Percentiles rank a stretch among this genome's conserved stretches.
These are phyloP conservation scores for Tenthredo livida DNA, from an alignment of 2,888 invertebrate species.

Conservation along the genomic window DNA sequence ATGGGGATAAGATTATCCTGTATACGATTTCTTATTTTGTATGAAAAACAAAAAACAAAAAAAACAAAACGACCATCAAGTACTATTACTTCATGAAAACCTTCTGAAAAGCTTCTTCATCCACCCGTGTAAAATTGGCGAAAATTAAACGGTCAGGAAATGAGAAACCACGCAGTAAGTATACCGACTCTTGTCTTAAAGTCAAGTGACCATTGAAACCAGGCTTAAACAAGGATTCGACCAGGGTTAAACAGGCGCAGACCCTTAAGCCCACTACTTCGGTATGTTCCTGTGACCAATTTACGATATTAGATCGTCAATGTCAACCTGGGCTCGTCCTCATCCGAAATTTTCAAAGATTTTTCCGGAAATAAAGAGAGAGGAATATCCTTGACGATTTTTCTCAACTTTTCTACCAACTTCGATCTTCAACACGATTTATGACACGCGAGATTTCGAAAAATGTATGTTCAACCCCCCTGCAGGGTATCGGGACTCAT, in stretches of 20 bases:
- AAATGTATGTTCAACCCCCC: background rate
- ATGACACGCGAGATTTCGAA: background rate
- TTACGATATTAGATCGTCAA: background rate
- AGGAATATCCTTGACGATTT: background rate
- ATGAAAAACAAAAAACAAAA: background rate
- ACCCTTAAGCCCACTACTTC: background rate
- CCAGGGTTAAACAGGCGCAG: background rate
- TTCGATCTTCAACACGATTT: background rate
- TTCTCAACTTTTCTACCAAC: no score
- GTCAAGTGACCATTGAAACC: conserved; percentile 4
- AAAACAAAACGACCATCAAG: background rate
- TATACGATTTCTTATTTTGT: background rate
- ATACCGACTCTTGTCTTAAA: background rate
- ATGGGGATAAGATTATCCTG: background rate
- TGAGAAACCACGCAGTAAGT: background rate
- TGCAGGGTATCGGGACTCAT: background rate
- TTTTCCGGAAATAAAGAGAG: background rate
- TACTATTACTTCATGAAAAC: background rate
- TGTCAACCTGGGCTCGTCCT: background rate
- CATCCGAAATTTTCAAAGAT: background rate
- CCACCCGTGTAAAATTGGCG: background rate
- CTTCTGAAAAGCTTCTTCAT: background rate
- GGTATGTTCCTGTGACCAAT: conserved; percentile 1
- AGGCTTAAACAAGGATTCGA: background rate
- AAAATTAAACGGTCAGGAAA: background rate